Conservation (phyloP, 2,888 invertebrate species). For the Agrochola lota region DNA sequence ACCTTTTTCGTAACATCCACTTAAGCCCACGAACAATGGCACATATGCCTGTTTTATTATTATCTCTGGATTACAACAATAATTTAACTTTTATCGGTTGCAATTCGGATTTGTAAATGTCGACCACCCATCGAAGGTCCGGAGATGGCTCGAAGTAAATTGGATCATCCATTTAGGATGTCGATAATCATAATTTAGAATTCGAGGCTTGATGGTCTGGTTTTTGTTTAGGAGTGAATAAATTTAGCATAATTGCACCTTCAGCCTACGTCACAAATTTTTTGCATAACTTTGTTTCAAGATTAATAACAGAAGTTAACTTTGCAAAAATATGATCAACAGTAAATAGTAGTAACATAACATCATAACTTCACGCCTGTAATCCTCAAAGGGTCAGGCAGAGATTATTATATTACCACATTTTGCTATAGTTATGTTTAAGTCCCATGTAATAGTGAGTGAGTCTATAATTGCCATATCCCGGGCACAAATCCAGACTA, state of each 20-base stretch:
- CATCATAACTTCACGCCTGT: neutral
- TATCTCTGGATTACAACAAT: conserved; percentile 55
- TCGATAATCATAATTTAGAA: conserved; percentile 56
- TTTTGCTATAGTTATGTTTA: neutral
- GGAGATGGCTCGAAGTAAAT: conserved; percentile 46
- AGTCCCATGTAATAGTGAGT: neutral
- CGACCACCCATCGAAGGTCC: conserved; percentile 61
- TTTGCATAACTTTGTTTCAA: neutral
- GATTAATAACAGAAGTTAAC: neutral
- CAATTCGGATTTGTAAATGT: conserved; percentile 55
- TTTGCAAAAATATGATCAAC: neutral
- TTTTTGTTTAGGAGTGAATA: conserved; percentile 41
- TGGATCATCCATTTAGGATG: conserved; percentile 55
- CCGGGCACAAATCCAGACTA: neutral
- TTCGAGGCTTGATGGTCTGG: conserved; percentile 29
- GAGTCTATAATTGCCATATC: neutral
- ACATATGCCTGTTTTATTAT: conserved; percentile 50
- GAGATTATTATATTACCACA: neutral
- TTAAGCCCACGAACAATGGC: conserved; percentile 61
- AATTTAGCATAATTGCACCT: conserved; percentile 23
- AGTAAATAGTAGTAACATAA: neutral
- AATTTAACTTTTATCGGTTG: conserved; percentile 60
- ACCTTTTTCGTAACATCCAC: conserved; percentile 46
- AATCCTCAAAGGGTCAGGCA: no score
- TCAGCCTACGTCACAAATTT: conserved; percentile 19